These are phyloP conservation scores for Hepsetus odoe DNA, from an alignment of 2,113 vertebrate species.

Conservation along the genomic window DNA sequence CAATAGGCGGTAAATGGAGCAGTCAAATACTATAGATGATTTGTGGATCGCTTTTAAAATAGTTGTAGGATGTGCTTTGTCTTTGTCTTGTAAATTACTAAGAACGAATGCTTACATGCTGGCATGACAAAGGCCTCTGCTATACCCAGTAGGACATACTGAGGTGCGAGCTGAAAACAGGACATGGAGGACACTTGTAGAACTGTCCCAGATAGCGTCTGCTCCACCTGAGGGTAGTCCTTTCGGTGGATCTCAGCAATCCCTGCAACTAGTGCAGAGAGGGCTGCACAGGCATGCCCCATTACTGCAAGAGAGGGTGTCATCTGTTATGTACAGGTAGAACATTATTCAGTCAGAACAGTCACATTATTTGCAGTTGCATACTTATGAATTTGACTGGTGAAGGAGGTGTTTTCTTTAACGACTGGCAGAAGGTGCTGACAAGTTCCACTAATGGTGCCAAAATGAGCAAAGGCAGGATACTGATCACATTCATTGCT, in stretches of 20 bases:
- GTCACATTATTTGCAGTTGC: constrained; percentile 35
- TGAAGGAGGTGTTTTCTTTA: constrained; percentile 66
- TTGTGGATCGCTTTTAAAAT: background rate
- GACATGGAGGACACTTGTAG: constrained; percentile 87
- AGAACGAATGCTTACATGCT: constrained; percentile 78
- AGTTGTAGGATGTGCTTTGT: background rate
- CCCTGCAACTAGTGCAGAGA: constrained; percentile 83
- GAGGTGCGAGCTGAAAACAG: constrained; percentile 84
- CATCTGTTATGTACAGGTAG: background rate
- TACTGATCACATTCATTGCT: constrained; percentile 86
- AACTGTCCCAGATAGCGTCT: constrained; percentile 79
- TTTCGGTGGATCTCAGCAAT: constrained; percentile 86
- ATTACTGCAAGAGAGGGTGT: constrained; percentile 70
- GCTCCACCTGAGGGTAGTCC: constrained; percentile 78
- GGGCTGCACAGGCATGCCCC: constrained; percentile 80
- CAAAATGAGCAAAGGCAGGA: constrained; percentile 82
- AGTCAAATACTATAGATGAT: background rate
- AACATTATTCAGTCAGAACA: background rate
- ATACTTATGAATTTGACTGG: constrained; percentile 82
- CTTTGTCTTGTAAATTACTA: background rate
- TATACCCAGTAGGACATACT: constrained; percentile 87
- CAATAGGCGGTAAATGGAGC: background rate
- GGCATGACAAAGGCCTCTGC: constrained; percentile 90
- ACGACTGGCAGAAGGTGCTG: constrained; percentile 69
- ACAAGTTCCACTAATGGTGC: constrained; percentile 83